Evolutionary conservation across 1,140 invertebrate genomes (phyloP), one percentile per base, ranked within the genome.

Genomic region (Brachionus paranguensis): DNA sequence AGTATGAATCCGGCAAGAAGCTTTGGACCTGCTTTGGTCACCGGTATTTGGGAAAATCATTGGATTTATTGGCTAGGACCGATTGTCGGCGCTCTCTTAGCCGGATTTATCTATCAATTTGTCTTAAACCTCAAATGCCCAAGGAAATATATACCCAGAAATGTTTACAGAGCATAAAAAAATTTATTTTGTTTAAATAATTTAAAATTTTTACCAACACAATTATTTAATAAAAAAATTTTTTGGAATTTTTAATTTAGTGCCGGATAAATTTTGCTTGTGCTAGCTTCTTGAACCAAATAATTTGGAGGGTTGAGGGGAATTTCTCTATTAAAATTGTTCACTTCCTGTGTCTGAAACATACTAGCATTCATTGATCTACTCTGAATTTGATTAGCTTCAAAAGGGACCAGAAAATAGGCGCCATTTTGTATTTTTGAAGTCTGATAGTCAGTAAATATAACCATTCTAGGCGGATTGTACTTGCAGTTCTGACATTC

Each of bases 1-100:
- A 91, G 90, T 83, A 89, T 97, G 87, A 97, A 97, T 89, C 95
- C 96, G 7, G 95, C 95, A 0, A 90, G 95, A 86, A 94, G 95
- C 0, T 89, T 97, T 55, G 95, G 95, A 5, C 94, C 94, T 14
- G 93, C 95, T 0, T 95, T 96, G 88, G 94, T 96, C 5, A 92
- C 94, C 85, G 95, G 95, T 86, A 92, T 92, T 85, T 97, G 94
- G 94, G 93, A 94, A 45, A 92, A 93, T 85, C 95, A 96, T 87
- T 97, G 95, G 95, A 94, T 90, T n/a, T 90, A 88, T 85, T 89
- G 89, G 89, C 84, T 89, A 27, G 89, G 87, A 3, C 89, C 89
- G 0, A 76, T 89, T 3, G 60, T 88, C 3, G 89, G 88, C 2
- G 88, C 87, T n/a, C 84, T 89, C 27, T 84, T 89, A 8, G 88